These are phyloP conservation scores for zebrafish (Danio rerio) DNA, from an alignment of 2,113 vertebrate species.

Conservation along the genomic window GRCz12tu NC_133186.1:27293001-27293500, in stretches of 20 bases:
- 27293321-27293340: not conserved
- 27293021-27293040: constrained; percentile 58
- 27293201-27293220: constrained; percentile 75
- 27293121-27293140: constrained; percentile 69
- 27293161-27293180: constrained; percentile 76
- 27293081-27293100: constrained; percentile 69
- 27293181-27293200: constrained; percentile 75
- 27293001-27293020: constrained; percentile 44
- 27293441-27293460: too few species aligned
- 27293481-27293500: too few species aligned
- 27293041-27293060: constrained; percentile 72
- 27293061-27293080: constrained; percentile 58
- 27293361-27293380: too few species aligned
- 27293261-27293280: constrained; percentile 57
- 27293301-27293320: constrained; percentile 1
- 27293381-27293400: too few species aligned
- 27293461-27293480: too few species aligned
- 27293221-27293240: constrained; percentile 79
- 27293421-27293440: too few species aligned
- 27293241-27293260: constrained; percentile 74
- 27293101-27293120: constrained; percentile 73
- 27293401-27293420: too few species aligned
- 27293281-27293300: constrained; percentile 20
- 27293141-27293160: constrained; percentile 65
- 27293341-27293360: too few species aligned